phyloP scores from a whole-genome alignment of 2,888 invertebrate species.

The Seira musarum region DNA sequence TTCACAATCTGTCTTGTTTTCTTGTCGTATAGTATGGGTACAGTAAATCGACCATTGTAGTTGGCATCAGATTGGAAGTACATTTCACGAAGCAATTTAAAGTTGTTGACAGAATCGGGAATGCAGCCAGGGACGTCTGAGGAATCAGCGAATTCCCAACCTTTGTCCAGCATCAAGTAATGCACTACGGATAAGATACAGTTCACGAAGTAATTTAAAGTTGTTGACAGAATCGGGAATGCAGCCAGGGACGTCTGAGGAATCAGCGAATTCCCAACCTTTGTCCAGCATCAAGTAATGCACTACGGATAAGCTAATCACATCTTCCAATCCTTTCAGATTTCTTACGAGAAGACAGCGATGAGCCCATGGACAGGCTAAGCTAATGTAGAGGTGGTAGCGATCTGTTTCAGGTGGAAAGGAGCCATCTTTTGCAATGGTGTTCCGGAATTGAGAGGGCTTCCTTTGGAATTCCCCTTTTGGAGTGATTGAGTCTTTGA shows the following conservation, averaged over 20 bases:
- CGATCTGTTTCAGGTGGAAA: slow-evolving; percentile 62
- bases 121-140: slow-evolving; percentile 59
- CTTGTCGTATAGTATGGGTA: slow-evolving; percentile 65
- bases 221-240: slow-evolving; percentile 65
- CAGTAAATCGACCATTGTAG: slow-evolving; percentile 62
- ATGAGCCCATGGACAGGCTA: slow-evolving; percentile 68
- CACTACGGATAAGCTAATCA: slow-evolving; percentile 64
- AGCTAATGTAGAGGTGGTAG: slow-evolving; percentile 66
- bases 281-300: slow-evolving; percentile 62
- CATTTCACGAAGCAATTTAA: slow-evolving; percentile 50
- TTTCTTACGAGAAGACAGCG: slow-evolving; percentile 60
- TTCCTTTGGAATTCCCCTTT: slow-evolving; percentile 62
- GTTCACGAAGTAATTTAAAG: slow-evolving; percentile 51
- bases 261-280: slow-evolving; percentile 62
- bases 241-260: slow-evolving; percentile 52
- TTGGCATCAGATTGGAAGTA: slow-evolving; percentile 55
- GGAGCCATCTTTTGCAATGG: slow-evolving; percentile 52
- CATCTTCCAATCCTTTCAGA: slow-evolving; percentile 63
- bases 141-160: slow-evolving; percentile 60
- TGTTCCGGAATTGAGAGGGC: slow-evolving; percentile 54
- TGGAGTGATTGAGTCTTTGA: slow-evolving; percentile 22
- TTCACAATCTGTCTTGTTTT: slow-evolving; percentile 65
- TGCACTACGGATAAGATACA: slow-evolving; percentile 66
- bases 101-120: slow-evolving; percentile 63
- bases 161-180: slow-evolving; percentile 61